Evolutionary conservation across 1,140 invertebrate species (phyloP).

Genomic region (Habropoda laboriosa): DNA sequence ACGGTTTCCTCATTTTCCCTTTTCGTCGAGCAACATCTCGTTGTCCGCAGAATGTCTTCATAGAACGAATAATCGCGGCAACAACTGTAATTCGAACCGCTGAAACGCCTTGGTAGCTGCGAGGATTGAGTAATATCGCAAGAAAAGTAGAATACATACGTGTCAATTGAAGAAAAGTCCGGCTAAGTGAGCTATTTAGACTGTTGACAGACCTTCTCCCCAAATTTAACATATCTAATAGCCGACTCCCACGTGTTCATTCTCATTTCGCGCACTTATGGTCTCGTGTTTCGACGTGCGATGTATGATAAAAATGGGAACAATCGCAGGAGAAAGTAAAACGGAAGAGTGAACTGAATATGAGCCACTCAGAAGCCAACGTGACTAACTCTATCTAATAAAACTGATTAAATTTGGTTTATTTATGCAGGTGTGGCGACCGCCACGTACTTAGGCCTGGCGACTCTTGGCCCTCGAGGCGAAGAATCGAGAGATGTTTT

Average conservation of each 20-base stretch:
- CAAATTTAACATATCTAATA: not conserved
- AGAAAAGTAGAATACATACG: not conserved
- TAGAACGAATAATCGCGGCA: constrained; percentile 1
- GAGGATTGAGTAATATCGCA: too few relatives aligned
- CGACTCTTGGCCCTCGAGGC: too few relatives aligned
- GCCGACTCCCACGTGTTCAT: not conserved
- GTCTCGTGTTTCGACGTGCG: not conserved
- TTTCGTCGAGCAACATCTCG: not conserved
- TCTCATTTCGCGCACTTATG: not conserved
- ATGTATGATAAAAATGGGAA: not conserved
- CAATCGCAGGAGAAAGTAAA: not conserved
- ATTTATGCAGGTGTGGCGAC: too few relatives aligned
- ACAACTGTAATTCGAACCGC: not conserved
- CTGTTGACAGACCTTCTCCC: not conserved
- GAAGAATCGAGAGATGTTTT: too few relatives aligned
- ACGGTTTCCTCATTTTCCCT: not conserved
- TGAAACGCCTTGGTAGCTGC: too few relatives aligned
- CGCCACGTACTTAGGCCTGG: too few relatives aligned
- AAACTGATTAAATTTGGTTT: too few relatives aligned
- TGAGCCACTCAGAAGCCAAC: too few relatives aligned
- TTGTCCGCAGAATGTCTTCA: not conserved
- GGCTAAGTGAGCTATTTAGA: not conserved
- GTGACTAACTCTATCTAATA: too few relatives aligned
- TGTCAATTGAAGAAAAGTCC: not conserved
- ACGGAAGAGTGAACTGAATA: too few relatives aligned